These are phyloP conservation scores for Microdon myrmicae DNA, from an alignment of 2,888 invertebrate species.

Conservation along the genomic window DNA sequence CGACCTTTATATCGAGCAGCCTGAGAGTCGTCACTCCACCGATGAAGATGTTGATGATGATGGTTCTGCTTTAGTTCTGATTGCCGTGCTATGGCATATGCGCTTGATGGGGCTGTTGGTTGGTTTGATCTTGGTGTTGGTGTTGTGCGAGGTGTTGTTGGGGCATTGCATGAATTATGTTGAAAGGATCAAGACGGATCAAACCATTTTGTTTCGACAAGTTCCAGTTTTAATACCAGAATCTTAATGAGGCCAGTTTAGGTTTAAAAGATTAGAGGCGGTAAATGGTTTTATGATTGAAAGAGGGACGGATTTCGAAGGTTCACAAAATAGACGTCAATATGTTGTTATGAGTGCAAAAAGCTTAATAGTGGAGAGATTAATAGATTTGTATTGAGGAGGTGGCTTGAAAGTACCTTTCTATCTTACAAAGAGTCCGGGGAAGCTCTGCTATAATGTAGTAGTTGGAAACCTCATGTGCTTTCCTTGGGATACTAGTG, in stretches of 20 bases:
- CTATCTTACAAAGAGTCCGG: no score
- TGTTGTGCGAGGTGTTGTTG: slow-evolving; percentile 18
- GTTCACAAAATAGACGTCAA: no score
- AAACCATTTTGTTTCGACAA: slow-evolving; percentile 43
- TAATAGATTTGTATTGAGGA: no score
- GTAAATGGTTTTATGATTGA: no score
- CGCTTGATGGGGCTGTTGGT: neutral
- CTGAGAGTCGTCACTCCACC: slow-evolving; percentile 28
- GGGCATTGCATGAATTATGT: slow-evolving; percentile 12
- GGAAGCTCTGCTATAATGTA: no score
- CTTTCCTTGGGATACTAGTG: no score
- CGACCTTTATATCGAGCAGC: slow-evolving; percentile 30
- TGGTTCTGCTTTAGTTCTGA: slow-evolving; percentile 33
- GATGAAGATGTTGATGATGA: no score
- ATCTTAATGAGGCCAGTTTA: slow-evolving; percentile 29
- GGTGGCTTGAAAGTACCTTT: no score
- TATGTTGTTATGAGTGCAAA: no score
- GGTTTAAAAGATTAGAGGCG: slow-evolving; percentile 18
- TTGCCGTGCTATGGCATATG: slow-evolving; percentile 35
- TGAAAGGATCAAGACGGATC: slow-evolving; percentile 40
- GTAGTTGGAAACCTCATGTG: no score
- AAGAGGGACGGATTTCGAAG: no score
- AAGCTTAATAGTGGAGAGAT: no score
- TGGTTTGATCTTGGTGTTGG: slow-evolving; percentile 6
- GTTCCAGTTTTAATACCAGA: slow-evolving; percentile 16